phyloP scores from a whole-genome alignment of 2,888 invertebrate species.

The Nymphalis urticae region DNA sequence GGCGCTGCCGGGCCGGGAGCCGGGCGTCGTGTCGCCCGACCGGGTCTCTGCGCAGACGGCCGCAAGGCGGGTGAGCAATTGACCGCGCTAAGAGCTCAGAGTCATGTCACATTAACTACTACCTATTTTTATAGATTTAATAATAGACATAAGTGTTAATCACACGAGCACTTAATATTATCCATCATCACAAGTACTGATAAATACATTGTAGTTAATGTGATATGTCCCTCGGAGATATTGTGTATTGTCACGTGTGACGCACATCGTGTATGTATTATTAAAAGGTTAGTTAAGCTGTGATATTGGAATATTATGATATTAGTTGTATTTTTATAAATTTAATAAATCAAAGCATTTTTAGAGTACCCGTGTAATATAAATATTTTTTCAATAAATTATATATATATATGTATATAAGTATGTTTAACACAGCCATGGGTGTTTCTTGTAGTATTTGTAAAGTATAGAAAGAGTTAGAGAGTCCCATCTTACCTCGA shows the following conservation, averaged over 20 bases:
- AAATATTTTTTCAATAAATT: no score
- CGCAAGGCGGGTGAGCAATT: no score
- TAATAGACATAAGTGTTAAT: no score
- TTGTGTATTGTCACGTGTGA: no score
- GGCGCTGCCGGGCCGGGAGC: conserved; percentile 93
- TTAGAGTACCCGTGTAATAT: no score
- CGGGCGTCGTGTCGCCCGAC: conserved; percentile 88
- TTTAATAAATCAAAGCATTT: neutral
- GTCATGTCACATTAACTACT: no score
- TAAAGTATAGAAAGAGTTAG: conserved; percentile 1
- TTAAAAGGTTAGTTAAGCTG: neutral
- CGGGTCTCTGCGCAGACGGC: conserved; percentile 80
- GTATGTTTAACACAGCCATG: neutral
- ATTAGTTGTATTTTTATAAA: neutral
- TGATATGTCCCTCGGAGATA: no score
- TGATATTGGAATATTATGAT: neutral
- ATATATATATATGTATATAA: neutral
- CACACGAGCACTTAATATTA: no score
- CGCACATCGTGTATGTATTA: conserved; percentile 30
- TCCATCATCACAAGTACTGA: no score
- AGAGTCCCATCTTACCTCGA: conserved; percentile 24
- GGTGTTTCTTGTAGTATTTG: neutral
- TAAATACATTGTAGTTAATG: no score
- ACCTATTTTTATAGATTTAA: no score
- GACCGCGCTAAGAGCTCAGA: no score